Evolutionary conservation across 2,113 vertebrate species (phyloP).

Genomic region (Phalacrocorax aristotelis): DNA sequence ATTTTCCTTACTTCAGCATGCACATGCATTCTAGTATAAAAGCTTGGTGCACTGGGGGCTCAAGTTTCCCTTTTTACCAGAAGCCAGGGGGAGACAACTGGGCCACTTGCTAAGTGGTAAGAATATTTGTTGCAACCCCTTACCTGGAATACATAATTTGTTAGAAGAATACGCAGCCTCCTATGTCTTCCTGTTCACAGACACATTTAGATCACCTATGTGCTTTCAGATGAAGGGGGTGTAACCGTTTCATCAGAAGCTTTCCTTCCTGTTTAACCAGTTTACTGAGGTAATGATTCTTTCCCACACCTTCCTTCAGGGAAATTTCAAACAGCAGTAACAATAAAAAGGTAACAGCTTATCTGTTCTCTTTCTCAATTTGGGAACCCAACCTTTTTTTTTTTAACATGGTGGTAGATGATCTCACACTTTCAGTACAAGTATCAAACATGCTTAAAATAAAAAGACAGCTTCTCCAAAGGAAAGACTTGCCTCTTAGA

Average conservation of each 20-base stretch:
- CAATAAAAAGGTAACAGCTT: neutral
- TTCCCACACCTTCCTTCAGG: conserved; percentile 18
- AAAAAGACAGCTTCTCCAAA: neutral
- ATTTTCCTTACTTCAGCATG: neutral
- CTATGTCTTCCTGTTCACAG: neutral
- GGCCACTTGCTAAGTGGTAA: neutral
- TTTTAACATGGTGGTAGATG: neutral
- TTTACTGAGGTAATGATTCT: conserved; percentile 25
- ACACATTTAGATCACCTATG: neutral
- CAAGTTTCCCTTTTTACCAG: neutral
- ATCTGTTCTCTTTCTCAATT: neutral
- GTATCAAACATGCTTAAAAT: neutral
- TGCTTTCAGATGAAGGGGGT: neutral
- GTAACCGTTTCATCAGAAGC: neutral
- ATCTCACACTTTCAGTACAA: neutral
- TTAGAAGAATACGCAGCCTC: neutral
- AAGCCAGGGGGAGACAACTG: neutral
- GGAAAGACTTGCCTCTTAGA: neutral
- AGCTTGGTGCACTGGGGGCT: neutral
- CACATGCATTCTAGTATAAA: neutral
- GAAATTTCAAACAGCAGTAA: conserved; percentile 10
- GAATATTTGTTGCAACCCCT: neutral
- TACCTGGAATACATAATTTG: conserved; percentile 21
- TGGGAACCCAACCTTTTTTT: neutral
- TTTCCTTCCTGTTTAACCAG: conserved; percentile 61